phyloP scores from a whole-genome alignment of 1,140 invertebrate species.

The Drosophila serrata region DNA sequence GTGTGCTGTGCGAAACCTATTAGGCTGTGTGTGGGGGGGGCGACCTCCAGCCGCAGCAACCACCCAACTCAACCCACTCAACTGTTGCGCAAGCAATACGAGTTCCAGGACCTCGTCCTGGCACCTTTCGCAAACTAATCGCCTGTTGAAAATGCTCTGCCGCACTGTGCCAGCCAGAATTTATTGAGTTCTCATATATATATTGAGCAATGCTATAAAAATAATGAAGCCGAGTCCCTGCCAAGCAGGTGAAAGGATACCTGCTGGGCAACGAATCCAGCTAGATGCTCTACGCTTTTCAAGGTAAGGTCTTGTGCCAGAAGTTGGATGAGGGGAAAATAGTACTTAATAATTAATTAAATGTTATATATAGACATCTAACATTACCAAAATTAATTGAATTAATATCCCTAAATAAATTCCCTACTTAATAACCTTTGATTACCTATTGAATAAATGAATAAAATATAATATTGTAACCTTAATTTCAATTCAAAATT shows the following conservation, averaged over 20 bases:
- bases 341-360: neutral
- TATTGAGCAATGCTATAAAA: conserved; percentile 81
- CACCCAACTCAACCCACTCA: conserved; percentile 39
- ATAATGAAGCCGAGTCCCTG: conserved; percentile 67
- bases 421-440: too few relatives aligned
- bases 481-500: neutral
- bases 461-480: neutral
- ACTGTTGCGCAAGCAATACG: conserved; percentile 60
- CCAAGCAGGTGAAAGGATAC: conserved; percentile 8
- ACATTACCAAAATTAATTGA: too few relatives aligned
- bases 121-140: conserved; percentile 73
- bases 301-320: neutral
- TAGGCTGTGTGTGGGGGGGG: conserved; percentile 28
- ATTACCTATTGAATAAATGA: too few relatives aligned
- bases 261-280: conserved; percentile 6
- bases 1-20: conserved; percentile 77
- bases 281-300: conserved; percentile 7
- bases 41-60: neutral
- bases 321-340: neutral
- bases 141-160: conserved; percentile 72
- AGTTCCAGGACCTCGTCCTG: conserved; percentile 10
- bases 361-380: neutral
- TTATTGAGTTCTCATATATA: conserved; percentile 83
- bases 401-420: too few relatives aligned
- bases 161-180: conserved; percentile 65